A percentile compares a stretch with the other conserved stretches of the same genome.
Conservation (phyloP, 2,797 vertebrate genomes). For the Danio kyathit region DNA sequence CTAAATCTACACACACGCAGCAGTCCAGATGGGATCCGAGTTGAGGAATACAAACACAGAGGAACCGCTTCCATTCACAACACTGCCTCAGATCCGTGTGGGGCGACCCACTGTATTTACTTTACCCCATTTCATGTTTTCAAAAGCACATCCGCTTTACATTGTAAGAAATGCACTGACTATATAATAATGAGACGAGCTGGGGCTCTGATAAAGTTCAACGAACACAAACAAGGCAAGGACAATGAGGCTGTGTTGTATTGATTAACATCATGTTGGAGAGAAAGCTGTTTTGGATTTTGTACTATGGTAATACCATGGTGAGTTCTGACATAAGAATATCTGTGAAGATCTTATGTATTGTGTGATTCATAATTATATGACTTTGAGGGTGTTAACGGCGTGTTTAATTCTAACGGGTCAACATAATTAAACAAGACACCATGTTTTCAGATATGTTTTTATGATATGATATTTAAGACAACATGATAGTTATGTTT, state of each 20-base stretch:
- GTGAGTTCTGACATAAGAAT: not conserved
- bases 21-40: constrained; percentile 45
- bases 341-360: no score
- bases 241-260: not conserved
- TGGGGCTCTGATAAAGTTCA: not conserved
- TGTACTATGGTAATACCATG: not conserved
- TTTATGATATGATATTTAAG: no score
- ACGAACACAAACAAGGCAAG: not conserved
- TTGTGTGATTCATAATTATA: no score
- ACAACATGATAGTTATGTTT: no score
- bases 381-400: no score
- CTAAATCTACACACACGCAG: constrained; percentile 45
- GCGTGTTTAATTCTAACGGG: no score
- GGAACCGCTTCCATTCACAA: constrained; percentile 48
- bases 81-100: constrained; percentile 14
- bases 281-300: not conserved
- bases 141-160: constrained; percentile 14
- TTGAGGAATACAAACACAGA: constrained; percentile 34
- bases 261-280: not conserved
- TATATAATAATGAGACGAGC: not conserved
- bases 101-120: not conserved
- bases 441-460: no score
- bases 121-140: constrained; percentile 9
- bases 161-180: constrained; percentile 6
- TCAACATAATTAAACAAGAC: no score